Base-by-base conservation (phyloP, 2,113 vertebrate genomes). In the Colistium nudipinnis region DNA sequence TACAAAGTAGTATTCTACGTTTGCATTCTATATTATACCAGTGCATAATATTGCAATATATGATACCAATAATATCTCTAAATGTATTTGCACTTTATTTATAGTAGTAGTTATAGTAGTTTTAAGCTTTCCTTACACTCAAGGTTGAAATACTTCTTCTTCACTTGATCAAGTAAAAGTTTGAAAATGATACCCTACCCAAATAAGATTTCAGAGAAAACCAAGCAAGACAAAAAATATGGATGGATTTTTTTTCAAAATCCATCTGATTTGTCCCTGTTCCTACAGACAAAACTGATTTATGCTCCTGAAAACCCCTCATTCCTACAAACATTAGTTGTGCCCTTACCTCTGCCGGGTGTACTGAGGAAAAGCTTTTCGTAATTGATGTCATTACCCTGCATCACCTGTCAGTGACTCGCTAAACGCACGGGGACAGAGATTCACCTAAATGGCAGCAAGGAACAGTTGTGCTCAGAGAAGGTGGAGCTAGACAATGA, bases 321-420 rank as follows among this genome's bases (percentile, higher is more conserved):
- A 39, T 56, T 6, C 25, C n/a, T 65, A 31, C 54, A 81, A 78
- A 80, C 27, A 76, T 76, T 68, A 47, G 9, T 75, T 61, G 24
- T 62, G 44, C 38, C 78, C 78, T 78, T 68, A 71, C 48, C 24
- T 75, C 4, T 52, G 27, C 31, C 11, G 28, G 33, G 56, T 59
- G 28, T 49, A 60, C 56, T 20, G 52, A 70, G 73, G 78, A 78
- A 75, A 66, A 74, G 24, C 64, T 47, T 36, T 35, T 45, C 22
- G 74, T 81, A 84, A 82, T 82, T 74, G 74, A 78, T 77, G 82
- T 74, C 64, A 87, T 89, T 85, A 74, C 76, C 45, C 55, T 73
- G 70, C 81, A 71, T 88, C 73, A 80, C 75, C 70, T 87, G 87
- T 66, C 78, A 85, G 49, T 33, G 76, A 59, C 62, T 69, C 9